A percentile compares a stretch with the other conserved stretches of the same genome.
phyloP scores from a whole-genome alignment of 2,797 vertebrate genomes.

The Sebastolobus altivelis region DNA sequence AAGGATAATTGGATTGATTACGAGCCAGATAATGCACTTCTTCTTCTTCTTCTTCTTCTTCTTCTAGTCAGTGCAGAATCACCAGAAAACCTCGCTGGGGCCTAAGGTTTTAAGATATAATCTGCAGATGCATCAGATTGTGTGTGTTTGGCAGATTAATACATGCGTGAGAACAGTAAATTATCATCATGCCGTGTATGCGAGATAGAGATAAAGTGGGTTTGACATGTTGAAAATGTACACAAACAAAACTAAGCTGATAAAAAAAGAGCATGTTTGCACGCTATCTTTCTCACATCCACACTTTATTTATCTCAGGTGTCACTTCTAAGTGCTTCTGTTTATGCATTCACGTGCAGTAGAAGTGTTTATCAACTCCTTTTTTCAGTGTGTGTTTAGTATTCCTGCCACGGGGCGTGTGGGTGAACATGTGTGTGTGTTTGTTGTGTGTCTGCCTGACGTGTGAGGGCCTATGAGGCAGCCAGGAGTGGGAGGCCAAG shows the following conservation, averaged over 20 bases:
- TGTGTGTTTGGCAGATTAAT: slow-evolving; percentile 2
- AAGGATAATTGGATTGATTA: slow-evolving; percentile 61
- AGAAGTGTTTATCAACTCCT: slow-evolving; percentile 32
- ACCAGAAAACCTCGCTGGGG: neutral
- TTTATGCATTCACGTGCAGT: slow-evolving; percentile 23
- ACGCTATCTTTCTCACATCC: neutral
- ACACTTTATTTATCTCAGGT: neutral
- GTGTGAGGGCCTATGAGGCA: slow-evolving; percentile 60
- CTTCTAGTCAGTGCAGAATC: slow-evolving; percentile 19
- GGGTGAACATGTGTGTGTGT: slow-evolving; percentile 47
- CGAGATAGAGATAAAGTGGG: slow-evolving; percentile 4
- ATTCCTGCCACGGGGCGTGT: slow-evolving; percentile 52
- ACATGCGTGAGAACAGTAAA: neutral
- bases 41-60: neutral
- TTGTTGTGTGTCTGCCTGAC: slow-evolving; percentile 49
- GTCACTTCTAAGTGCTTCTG: slow-evolving; percentile 24
- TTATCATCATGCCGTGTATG: neutral
- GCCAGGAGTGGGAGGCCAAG: slow-evolving; percentile 73
- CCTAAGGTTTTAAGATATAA: neutral
- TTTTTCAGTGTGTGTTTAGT: slow-evolving; percentile 39
- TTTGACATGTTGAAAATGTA: slow-evolving; percentile 7
- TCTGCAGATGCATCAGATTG: neutral
- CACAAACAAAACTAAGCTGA: neutral
- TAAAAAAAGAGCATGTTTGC: neutral
- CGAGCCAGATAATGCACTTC: slow-evolving; percentile 35